Conservation (phyloP, 2,797 vertebrate genomes). For the Danio choprae region DNA sequence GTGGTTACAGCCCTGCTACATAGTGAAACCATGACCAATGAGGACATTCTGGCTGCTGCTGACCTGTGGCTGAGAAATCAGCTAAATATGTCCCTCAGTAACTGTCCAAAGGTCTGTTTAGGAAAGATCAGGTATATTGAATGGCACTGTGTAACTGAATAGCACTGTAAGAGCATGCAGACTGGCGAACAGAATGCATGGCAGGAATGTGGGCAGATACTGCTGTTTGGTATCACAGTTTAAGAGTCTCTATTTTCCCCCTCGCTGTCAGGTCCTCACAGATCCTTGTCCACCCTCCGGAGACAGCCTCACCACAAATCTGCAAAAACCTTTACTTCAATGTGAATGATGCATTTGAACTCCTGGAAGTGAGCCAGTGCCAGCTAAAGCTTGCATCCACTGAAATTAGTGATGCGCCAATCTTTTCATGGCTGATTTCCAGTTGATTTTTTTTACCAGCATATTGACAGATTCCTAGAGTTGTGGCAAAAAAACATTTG, state of each 20-base stretch:
- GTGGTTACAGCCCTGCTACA: too few species aligned
- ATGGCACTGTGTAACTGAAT: constrained; percentile 72
- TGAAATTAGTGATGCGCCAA: too few species aligned
- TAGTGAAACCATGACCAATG: constrained; percentile 33
- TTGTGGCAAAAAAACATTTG: too few species aligned
- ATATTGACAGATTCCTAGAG: too few species aligned
- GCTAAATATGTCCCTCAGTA: constrained; percentile 58
- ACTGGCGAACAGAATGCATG: constrained; percentile 65
- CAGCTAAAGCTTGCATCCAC: constrained; percentile 38
- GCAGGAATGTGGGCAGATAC: constrained; percentile 71
- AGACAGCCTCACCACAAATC: constrained; percentile 44
- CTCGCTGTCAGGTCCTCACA: not conserved
- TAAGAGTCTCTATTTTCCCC: constrained; percentile 30
- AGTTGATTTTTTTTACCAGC: too few species aligned
- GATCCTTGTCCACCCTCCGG: constrained; percentile 15
- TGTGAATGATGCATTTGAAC: constrained; percentile 67
- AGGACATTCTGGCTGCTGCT: constrained; percentile 46
- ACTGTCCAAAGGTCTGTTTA: constrained; percentile 56
- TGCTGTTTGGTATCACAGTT: constrained; percentile 48
- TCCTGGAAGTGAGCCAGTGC: constrained; percentile 65
- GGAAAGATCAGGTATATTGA: constrained; percentile 71
- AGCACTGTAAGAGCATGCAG: constrained; percentile 61
- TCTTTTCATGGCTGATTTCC: too few species aligned
- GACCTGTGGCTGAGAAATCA: constrained; percentile 58
- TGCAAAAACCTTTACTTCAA: constrained; percentile 52